Evolutionary conservation across 1,140 invertebrate genomes (phyloP).

Genomic region (Calephelis nemesis): DNA sequence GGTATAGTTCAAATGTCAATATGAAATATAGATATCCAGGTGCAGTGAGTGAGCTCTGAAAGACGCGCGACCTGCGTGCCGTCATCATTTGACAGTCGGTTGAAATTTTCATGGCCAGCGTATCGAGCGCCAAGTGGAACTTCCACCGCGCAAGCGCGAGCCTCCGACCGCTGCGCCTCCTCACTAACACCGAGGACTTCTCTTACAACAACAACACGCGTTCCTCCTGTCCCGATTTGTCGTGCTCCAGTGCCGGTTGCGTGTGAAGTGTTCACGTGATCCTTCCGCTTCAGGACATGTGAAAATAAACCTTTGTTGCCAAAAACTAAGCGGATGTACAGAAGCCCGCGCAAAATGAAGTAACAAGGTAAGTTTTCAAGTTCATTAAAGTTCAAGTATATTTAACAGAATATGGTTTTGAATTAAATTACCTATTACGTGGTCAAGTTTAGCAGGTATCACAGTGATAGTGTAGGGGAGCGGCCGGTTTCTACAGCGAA

Average conservation of each 20-base stretch:
- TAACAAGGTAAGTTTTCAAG: constrained; percentile 58
- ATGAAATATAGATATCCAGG: neutral
- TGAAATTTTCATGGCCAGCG: constrained; percentile 75
- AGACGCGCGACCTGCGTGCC: constrained; percentile 53
- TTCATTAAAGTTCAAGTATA: neutral
- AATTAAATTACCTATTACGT: no score
- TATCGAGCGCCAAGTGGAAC: constrained; percentile 57
- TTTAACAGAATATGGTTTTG: neutral
- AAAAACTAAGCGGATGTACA: constrained; percentile 41
- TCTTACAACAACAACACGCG: constrained; percentile 66
- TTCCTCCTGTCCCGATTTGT: constrained; percentile 37
- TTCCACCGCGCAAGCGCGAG: constrained; percentile 53
- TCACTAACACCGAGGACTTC: constrained; percentile 47
- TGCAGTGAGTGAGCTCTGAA: constrained; percentile 14
- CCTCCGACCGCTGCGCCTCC: constrained; percentile 41
- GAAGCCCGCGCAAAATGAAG: constrained; percentile 63
- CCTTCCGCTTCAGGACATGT: constrained; percentile 43
- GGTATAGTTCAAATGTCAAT: no score
- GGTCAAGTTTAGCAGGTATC: no score
- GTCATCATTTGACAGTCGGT: constrained; percentile 70
- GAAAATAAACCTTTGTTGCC: constrained; percentile 47
- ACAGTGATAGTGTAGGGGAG: constrained; percentile 47
- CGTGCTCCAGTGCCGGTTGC: constrained; percentile 40
- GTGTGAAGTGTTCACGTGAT: constrained; percentile 57
- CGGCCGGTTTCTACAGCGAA: constrained; percentile 63